Evolutionary conservation across 1,140 invertebrate genomes (phyloP), one percentile per base, ranked within the genome.

Genomic region (Macrocentrus cingulum): DNA sequence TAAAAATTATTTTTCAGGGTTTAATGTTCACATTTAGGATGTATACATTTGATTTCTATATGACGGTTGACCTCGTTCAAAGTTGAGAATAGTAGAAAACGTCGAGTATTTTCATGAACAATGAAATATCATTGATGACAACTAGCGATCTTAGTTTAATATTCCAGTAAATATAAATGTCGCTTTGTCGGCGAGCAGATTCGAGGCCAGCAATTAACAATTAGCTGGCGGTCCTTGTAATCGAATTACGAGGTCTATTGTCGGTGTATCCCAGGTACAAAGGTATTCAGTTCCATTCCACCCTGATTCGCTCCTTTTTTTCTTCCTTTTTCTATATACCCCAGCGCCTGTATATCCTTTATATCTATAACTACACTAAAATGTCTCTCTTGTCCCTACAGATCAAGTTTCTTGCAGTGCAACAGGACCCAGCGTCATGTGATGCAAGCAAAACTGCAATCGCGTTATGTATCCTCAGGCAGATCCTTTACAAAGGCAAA

Each of bases 171-270:
- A 29, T 8, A 49, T 29, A 51, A 51, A 2, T 16, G 34, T 19
- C 16, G 15, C 77, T 76, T 77, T 78, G 76, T 79, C 76, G 77
- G 77, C 73, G 58, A 53, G 63, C 51, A 45, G 60, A 63, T 62
- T 67, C 60, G 62, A 69, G 68, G 68, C 67, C 70, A 72, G 74
- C 75, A 80, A 80, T 80, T 80, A 79, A 78, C 77, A 80, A 80
- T 80, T 80, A 80, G 75, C 75, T 70, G 75, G 76, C 77, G 77
- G 77, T 79, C 69, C 77, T 79, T 80, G 76, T 80, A 80, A 80
- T 80, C 77, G 73, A 80, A 80, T 79, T 80, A 80, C 77, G 67
- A 54, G 64, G 63, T 48, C 68, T 61, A 77, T 77, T 80, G 77
- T 79, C 76, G 75, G 76, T 66, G 19, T 58, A 44, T 29, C 57